A percentile compares a stretch with the other conserved stretches of the same genome.
These are phyloP conservation scores for Xenus cinereus DNA, from an alignment of 2,113 vertebrate genomes.

Conservation along the genomic window DNA sequence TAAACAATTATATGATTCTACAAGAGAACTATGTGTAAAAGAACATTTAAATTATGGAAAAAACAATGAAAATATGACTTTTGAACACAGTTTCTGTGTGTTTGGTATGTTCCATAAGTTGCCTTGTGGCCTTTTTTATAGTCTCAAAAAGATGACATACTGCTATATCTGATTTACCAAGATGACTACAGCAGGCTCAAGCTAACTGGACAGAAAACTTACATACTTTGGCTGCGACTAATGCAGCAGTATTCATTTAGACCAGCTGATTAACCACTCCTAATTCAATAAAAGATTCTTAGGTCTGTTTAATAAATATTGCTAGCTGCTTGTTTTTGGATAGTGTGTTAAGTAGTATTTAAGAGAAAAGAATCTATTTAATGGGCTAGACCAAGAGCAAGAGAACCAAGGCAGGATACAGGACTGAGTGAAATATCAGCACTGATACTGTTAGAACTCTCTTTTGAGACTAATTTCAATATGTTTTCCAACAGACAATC, in stretches of 20 bases:
- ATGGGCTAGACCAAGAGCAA: neutral
- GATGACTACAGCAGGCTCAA: neutral
- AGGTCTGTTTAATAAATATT: neutral
- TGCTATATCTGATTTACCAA: neutral
- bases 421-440: neutral
- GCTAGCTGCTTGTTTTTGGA: neutral
- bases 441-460: neutral
- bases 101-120: accelerated
- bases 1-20: neutral
- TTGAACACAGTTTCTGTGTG: neutral
- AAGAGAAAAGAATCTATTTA: neutral
- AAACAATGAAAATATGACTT: neutral
- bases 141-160: neutral
- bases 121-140: neutral
- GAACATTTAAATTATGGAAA: neutral
- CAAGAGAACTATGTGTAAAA: neutral
- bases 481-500: neutral
- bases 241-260: neutral
- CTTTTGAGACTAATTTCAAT: neutral
- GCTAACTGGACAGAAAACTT: neutral
- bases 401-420: neutral
- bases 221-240: neutral
- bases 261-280: neutral
- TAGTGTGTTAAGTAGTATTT: neutral
- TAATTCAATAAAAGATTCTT: neutral